Base-by-base conservation (phyloP, 2,797 vertebrate genomes). In the Galagoides demidoff region DNA sequence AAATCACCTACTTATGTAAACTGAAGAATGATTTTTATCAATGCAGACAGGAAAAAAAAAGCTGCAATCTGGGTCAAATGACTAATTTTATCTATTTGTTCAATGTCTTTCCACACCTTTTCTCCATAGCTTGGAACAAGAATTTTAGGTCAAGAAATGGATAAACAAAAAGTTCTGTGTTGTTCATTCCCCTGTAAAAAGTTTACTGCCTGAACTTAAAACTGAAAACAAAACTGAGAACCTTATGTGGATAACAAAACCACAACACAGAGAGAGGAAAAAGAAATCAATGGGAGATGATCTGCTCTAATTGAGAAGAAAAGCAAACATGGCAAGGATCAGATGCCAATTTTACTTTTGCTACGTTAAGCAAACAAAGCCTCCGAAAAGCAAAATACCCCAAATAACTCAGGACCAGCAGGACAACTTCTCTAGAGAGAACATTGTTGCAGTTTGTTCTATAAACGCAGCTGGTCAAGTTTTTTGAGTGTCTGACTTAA, bases 1-100 rank as follows among this genome's bases (percentile, higher is more conserved):
- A 97, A 97, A 97, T 86, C 87, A 96, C 91, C 97, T 97, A 90
- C 92, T 97, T 96, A 97, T 96, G 92, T 92, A 96, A 97, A 97
- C 68, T 93, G 82, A 20, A 78, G 29, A 74, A 78, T 87, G 78
- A 87, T 96, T 96, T 97, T 96, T 95, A 97, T 94, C 81, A 52
- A 78, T 31, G 66, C 84, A 95, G 70, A 95, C 43, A 77, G 74
- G 25, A 43, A 37, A 70, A n/a, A 52, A 86, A 89, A 29, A 27
- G 77, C 84, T 92, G 76, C 82, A 96, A 97, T 96, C 68, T 97
- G 88, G 97, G 97, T 97, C 95, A 96, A 97, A 97, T 90, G 87
- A 95, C 96, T 96, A 97, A 97, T 96, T 96, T 97, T 94, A 96
- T 96, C 87, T 95, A 90, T 96, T 97, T 96, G 86, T 96, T 94